Base-by-base conservation (phyloP, 2,888 invertebrate species). In the Barypeithes pellucidus region DNA sequence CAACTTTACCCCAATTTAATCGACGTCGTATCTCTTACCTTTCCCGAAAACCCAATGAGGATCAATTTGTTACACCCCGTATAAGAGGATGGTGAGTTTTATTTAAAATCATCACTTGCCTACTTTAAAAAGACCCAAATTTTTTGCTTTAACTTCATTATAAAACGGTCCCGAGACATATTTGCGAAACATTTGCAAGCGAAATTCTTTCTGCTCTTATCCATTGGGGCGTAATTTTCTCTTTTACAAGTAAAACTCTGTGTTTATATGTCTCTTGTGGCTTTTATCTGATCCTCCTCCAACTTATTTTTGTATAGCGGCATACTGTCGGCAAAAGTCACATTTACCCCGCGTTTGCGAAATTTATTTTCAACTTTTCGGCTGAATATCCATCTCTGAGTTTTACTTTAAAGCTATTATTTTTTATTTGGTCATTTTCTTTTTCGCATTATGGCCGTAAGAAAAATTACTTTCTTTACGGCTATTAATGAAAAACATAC, bases 221-320 rank as follows among this genome's bases (percentile, higher is more conserved):
- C 33, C 54, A 54, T 33, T 33, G 29, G 54, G 54, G 54, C 16
- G 33, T 33, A 54, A 54, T 54, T 54, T 54, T 54, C 33, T 16
- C 54, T 16, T 33, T 29, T 33, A 54, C 29, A 54, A 16, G 33
- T 33, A 54, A 33, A 33, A 14, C 54, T 33, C 22, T 33, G 54
- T 57, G 54, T 57, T 57, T 57, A 57, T 57, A 33, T 29, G 33
- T 57, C 54, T 57, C 54, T 33, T 57, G 54, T 33, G 54, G 54
- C 33, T 57, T 57, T 57, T 57, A 57, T 33, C 54, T 57, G 54
- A 57, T 57, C 54, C 18, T 57, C 54, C 18, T 57, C 14, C 18
- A 57, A 57, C 54, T 33, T 57, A 33, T 33, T 57, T 57, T 57
- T 50, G 50, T 50, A 57, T 14, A 33, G 36, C 33, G 54, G 16